Evolutionary conservation across 1,140 invertebrate species (phyloP).

Genomic region (Mesaphorura yosii): DNA sequence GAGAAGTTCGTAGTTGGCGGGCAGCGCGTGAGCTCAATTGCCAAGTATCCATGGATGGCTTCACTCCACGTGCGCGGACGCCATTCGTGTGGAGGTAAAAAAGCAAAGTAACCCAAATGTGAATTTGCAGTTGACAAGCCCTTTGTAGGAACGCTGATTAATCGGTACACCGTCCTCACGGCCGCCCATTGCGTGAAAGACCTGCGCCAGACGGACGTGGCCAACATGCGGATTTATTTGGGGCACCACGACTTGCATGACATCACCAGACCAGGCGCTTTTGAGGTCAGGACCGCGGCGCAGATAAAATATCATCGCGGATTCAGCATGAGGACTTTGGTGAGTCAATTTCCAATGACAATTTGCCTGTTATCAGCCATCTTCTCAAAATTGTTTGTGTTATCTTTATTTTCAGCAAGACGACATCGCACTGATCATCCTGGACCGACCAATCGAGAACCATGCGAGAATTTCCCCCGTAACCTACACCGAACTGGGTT

Average conservation of each 20-base stretch:
- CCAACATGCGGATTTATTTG: constrained; percentile 9
- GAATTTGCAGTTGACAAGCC: too few relatives aligned
- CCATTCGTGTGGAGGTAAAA: constrained; percentile 2
- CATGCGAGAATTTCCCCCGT: neutral
- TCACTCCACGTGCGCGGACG: neutral
- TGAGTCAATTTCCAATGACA: constrained; percentile 1
- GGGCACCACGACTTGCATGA: constrained; percentile 21
- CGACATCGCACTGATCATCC: constrained; percentile 1
- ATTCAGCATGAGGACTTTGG: constrained; percentile 24
- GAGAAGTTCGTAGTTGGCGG: constrained; percentile 4
- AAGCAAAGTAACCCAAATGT: too few relatives aligned
- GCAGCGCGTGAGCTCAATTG: neutral
- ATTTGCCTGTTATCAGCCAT: neutral
- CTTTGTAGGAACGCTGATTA: too few relatives aligned
- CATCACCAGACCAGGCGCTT: constrained; percentile 1
- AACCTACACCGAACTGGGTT: neutral
- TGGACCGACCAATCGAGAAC: neutral
- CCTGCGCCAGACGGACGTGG: constrained; percentile 15
- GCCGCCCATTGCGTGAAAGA: constrained; percentile 4
- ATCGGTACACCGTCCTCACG: neutral
- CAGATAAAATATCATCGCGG: constrained; percentile 20
- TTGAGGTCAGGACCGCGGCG: constrained; percentile 11
- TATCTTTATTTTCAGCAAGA: constrained; percentile 8
- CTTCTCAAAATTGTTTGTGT: neutral
- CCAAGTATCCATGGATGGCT: neutral